Conservation (phyloP, 2,113 vertebrate species). For the Pseudopipra pipra region DNA sequence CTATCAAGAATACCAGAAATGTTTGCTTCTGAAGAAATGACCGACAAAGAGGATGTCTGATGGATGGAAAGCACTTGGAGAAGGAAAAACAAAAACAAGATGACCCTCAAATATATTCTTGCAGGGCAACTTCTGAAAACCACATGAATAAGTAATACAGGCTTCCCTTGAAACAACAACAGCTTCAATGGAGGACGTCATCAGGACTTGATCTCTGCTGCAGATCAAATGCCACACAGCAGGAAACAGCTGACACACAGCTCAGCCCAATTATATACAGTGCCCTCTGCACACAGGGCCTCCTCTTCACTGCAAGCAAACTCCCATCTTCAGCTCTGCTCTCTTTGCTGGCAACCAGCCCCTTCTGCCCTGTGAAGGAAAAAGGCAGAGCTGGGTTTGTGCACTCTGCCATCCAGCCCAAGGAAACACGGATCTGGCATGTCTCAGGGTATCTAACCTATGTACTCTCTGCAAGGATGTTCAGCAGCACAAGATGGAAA, state of each 20-base stretch:
- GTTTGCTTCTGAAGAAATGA: background rate
- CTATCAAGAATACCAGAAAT: background rate
- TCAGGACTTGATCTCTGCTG: background rate
- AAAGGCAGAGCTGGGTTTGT: background rate
- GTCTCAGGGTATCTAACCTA: background rate
- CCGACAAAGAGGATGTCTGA: background rate
- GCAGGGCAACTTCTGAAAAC: background rate
- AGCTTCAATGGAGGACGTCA: constrained; percentile 10
- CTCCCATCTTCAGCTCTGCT: background rate
- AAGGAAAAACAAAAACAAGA: constrained; percentile 11
- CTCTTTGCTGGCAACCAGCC: background rate
- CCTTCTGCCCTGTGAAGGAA: background rate
- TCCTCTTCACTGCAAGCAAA: background rate
- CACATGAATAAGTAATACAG: constrained; percentile 26
- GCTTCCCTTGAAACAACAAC: constrained; percentile 23
- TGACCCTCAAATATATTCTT: background rate
- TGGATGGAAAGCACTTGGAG: background rate
- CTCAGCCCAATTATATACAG: background rate
- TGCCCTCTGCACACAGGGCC: background rate
- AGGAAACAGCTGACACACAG: constrained; percentile 54
- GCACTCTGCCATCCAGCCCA: background rate
- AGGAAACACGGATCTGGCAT: background rate
- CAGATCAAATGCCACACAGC: constrained; percentile 41
- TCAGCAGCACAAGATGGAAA: background rate
- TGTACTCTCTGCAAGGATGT: background rate